Base-by-base conservation (phyloP, 2,888 invertebrate genomes). In the Crioceris asparagi region DNA sequence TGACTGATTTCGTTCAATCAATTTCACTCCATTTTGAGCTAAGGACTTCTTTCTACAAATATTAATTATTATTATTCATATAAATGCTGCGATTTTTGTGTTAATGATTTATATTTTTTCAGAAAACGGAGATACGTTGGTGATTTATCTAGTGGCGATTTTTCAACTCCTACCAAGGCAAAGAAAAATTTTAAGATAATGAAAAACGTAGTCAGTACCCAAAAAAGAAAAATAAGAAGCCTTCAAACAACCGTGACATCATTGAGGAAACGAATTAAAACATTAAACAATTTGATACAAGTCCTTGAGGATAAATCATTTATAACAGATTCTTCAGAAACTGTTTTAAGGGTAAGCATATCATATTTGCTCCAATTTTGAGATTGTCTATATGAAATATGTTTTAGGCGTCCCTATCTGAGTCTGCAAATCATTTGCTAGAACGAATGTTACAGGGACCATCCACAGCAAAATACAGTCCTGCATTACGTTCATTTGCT, bases 401-500 rank as follows among this genome's bases (percentile, higher is more conserved):
- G 14, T 37, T 40, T 29, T 30, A 41, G 41, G 41, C 41, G 7
- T 39, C 41, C 23, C 12, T 39, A 6, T 25, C 36, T 17, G 35
- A 35, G 3, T 23, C 35, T 14, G 32, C 38, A 14, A 7, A 11
- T 14, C 21, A 35, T 12, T 12, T 41, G 2, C 33, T 39, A 14
- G 32, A 39, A 11, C 32, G 29, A 23, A 38, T 41, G 29, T 25
- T 39, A 23, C 10, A 16, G 16, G 41, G 38, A 2, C 21, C 23
- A 5, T 14, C 35, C 3, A 35, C n/a, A 19, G 18, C 15, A 12
- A 38, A 38, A 23, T 44, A 44, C 16, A 21, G 32, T 16, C 39
- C 41, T 12, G 16, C 8, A 5, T 19, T 44, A 7, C 10, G 40
- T 14, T 36, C 39, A 7, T 44, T 45, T 41, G 45, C 41, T 3